phyloP scores from a whole-genome alignment of 2,888 invertebrate genomes.

The Pseudoips prasinana region DNA sequence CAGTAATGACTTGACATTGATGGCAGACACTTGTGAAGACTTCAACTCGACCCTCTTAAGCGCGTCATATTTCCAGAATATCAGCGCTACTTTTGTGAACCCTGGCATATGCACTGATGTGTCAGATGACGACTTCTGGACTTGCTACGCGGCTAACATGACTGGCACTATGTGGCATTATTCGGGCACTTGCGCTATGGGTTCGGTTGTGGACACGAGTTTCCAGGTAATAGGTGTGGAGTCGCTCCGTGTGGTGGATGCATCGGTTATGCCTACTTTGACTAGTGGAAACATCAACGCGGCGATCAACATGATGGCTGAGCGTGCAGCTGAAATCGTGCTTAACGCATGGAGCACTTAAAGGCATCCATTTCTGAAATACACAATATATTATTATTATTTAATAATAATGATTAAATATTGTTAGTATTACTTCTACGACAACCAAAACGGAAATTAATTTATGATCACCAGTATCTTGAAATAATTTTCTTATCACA shows the following conservation, averaged over 20 bases:
- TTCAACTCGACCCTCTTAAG: constrained; percentile 31
- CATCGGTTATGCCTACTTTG: constrained; percentile 69
- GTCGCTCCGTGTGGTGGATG: constrained; percentile 38
- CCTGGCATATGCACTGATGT: constrained; percentile 29
- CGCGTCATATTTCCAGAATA: constrained; percentile 27
- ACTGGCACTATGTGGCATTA: constrained; percentile 86
- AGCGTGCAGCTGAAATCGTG: too few relatives aligned
- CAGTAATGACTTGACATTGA: constrained; percentile 30
- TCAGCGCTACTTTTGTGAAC: constrained; percentile 29
- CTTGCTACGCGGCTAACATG: constrained; percentile 30
- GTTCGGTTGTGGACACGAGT: constrained; percentile 85
- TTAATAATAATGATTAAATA: too few relatives aligned
- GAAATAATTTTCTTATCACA: too few relatives aligned
- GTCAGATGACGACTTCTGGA: too few relatives aligned
- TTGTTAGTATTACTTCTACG: too few relatives aligned
- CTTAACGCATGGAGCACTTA: constrained; percentile 43
- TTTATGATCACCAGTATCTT: too few relatives aligned
- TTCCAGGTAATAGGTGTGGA: constrained; percentile 46
- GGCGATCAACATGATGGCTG: constrained; percentile 49
- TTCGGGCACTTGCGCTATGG: constrained; percentile 88
- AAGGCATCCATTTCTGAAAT: too few relatives aligned
- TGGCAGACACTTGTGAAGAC: constrained; percentile 32
- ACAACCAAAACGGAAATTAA: too few relatives aligned
- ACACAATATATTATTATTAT: too few relatives aligned
- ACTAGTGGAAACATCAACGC: constrained; percentile 80